A percentile compares a stretch with the other conserved stretches of the same genome.
Conservation (phyloP, 1,140 invertebrate genomes). For the Danaus plexippus region DNA sequence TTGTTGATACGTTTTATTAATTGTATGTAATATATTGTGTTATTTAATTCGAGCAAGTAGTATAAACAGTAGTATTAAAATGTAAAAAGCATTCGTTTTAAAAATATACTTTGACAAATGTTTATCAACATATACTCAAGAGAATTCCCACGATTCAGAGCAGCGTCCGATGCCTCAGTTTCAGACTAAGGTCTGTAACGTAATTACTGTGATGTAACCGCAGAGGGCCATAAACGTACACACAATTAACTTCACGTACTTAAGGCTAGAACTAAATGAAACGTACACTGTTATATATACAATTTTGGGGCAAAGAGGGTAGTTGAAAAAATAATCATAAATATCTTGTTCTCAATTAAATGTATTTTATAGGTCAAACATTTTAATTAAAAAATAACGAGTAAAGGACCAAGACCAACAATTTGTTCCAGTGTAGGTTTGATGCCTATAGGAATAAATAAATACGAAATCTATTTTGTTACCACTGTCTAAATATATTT, state of each 20-base stretch:
- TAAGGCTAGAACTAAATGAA: slow-evolving; percentile 10
- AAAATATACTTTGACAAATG: no score
- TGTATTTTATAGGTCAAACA: no score
- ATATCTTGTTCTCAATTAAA: slow-evolving; percentile 5
- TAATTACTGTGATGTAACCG: slow-evolving; percentile 29
- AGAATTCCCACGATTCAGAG: slow-evolving; percentile 4
- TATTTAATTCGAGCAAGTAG: no score
- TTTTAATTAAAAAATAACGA: not conserved
- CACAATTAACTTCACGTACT: slow-evolving; percentile 26
- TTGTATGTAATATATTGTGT: no score
- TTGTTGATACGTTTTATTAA: no score
- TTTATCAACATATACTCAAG: slow-evolving; percentile 3
- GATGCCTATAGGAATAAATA: slow-evolving; percentile 5
- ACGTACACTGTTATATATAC: not conserved
- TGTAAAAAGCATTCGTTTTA: no score
- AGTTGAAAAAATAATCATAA: slow-evolving; percentile 9
- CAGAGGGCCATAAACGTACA: slow-evolving; percentile 23
- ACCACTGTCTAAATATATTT: no score
- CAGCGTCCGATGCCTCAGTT: no score
- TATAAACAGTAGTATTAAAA: no score
- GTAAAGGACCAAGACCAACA: not conserved
- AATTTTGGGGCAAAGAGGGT: not conserved
- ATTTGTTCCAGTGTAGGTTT: slow-evolving; percentile 1
- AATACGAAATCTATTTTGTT: slow-evolving; percentile 1
- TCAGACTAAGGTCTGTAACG: slow-evolving; percentile 15